Conservation (phyloP, 1,140 invertebrate species). For the Brevipalpus yothersi region DNA sequence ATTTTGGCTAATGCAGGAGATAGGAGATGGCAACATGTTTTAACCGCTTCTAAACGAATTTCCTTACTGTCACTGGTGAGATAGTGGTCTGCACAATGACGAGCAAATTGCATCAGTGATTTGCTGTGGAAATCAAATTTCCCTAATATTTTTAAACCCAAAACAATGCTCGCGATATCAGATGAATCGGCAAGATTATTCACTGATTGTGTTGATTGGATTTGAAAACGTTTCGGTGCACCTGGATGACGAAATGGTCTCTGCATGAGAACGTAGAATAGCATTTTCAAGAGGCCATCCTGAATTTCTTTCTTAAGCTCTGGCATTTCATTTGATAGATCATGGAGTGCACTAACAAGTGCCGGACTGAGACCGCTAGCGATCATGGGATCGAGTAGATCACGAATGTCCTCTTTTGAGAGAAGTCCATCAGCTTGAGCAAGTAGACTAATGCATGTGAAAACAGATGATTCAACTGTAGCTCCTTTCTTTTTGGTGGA, state of each 20-base stretch:
- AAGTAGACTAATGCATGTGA: slow-evolving; percentile 78
- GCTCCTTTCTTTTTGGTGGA: slow-evolving; percentile 24
- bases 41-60: slow-evolving; percentile 74
- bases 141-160: slow-evolving; percentile 77
- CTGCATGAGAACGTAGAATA: slow-evolving; percentile 68
- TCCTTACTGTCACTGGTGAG: slow-evolving; percentile 73
- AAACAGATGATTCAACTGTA: slow-evolving; percentile 53
- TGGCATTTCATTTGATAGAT: slow-evolving; percentile 66
- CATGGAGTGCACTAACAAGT: slow-evolving; percentile 64
- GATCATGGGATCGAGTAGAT: slow-evolving; percentile 66
- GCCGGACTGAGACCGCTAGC: slow-evolving; percentile 61
- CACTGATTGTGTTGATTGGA: slow-evolving; percentile 10
- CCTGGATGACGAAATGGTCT: slow-evolving; percentile 52
- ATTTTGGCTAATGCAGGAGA: slow-evolving; percentile 37
- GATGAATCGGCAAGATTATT: slow-evolving; percentile 1
- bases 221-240: slow-evolving; percentile 25
- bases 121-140: slow-evolving; percentile 89
- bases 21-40: slow-evolving; percentile 68
- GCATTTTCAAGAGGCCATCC: slow-evolving; percentile 61
- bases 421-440: slow-evolving; percentile 53
- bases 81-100: slow-evolving; percentile 72
- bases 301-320: slow-evolving; percentile 67
- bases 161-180: slow-evolving; percentile 44
- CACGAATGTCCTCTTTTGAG: slow-evolving; percentile 44
- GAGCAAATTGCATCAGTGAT: slow-evolving; percentile 69